Evolutionary conservation across 2,113 vertebrate species (phyloP).

Genomic region (Pteruthius melanotis): DNA sequence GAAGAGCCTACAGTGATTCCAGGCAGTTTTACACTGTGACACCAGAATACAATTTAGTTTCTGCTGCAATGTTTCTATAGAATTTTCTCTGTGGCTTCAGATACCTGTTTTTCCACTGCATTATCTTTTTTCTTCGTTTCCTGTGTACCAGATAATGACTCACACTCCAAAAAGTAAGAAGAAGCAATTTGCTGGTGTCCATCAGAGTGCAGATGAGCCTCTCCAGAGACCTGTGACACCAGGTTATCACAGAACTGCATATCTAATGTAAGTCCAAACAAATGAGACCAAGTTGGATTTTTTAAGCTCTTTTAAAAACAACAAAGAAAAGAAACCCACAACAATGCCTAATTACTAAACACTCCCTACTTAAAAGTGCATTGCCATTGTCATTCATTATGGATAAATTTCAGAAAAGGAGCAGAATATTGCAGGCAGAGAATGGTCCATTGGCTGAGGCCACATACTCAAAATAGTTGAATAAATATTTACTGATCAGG

Average conservation of each 20-base stretch:
- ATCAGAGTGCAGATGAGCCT: constrained; percentile 80
- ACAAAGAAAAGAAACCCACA: neutral
- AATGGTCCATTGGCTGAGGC: neutral
- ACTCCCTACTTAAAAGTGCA: neutral
- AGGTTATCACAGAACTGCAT: constrained; percentile 73
- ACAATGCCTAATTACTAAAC: constrained; percentile 21
- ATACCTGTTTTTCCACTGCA: neutral
- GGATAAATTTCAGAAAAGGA: neutral
- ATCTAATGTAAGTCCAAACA: constrained; percentile 73
- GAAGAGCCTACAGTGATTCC: neutral
- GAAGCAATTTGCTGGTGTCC: constrained; percentile 59
- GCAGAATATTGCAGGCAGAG: neutral
- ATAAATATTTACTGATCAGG: neutral
- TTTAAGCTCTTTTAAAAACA: neutral
- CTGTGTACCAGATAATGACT: constrained; percentile 87
- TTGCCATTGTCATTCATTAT: neutral
- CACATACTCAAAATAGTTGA: neutral
- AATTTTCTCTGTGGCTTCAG: neutral
- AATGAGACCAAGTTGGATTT: neutral
- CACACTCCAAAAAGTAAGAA: constrained; percentile 84
- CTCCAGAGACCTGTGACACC: constrained; percentile 90
- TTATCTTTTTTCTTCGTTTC: neutral
- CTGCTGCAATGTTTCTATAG: neutral
- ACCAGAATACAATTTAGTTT: neutral
- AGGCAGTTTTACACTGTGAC: neutral